Base-by-base conservation (phyloP, 1,140 invertebrate species). In the Drosophila lini region DNA sequence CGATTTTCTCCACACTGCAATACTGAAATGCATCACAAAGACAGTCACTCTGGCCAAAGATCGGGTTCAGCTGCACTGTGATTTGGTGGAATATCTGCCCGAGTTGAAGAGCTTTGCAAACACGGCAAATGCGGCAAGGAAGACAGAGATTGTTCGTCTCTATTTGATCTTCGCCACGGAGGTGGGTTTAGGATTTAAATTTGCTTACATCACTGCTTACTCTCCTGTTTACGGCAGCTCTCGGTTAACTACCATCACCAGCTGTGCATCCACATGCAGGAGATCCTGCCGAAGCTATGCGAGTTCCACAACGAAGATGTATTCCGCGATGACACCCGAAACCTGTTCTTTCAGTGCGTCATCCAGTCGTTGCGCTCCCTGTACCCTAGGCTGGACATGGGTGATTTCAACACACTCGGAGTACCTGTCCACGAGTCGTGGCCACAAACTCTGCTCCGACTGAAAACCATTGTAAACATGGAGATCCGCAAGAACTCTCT, bases 191-290 rank as follows among this genome's bases (percentile, higher is more conserved):
- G 1, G 0, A n/a, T 10, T 32, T 5, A 13, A 10, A 3, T 31
- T 6, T 42, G 13, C 3, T 5, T 41, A 19, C 8, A 38, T 42
- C 11, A 7, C 11, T 8, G 28, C 1, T 32, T 15, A 48, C 3
- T 25, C 28, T 57, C 32, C 1, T 16, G 6, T 41, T 2, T 6
- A 15, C 16, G 7, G 47, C 19, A 91, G 90, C 70, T 91, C 5
- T 68, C 81, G 4, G 63, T 89, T 6, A 90, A 91, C 56, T 91
- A 91, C 71, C 86, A 91, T 47, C 50, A 86, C 41, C 59, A 69
- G 25, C 16, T 91, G 11, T 83, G 90, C 65, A 38, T 73, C n/a
- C 65, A 85, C n/a, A 64, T 89, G 41, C 90, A 91, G 38, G 67
- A 86, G 9, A 70, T 86, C 25, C 38, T 91, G 13, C 86, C 90